Base-by-base conservation (phyloP, 2,113 vertebrate genomes). In the Pterocles gutturalis region DNA sequence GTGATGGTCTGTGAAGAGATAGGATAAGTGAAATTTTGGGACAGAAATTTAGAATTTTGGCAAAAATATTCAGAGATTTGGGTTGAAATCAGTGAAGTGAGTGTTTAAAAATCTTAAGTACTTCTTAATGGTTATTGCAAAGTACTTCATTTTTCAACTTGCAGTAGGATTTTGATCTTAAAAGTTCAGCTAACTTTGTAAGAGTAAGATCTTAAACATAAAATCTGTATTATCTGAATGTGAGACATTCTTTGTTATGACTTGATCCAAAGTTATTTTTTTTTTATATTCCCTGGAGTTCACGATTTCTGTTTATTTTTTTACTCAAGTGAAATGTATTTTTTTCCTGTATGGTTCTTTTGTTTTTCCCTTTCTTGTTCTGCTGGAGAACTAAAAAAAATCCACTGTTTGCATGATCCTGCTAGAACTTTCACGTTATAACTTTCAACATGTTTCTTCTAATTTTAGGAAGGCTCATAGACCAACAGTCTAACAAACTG, bases 401-500 rank as follows among this genome's bases (percentile, higher is more conserved):
- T 33, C 36, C 22, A 8, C 18, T 88, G 21, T 75, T 86, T 90
- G 17, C 25, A 14, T 61, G 12, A 16, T 54, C 11, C 29, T 90
- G 3, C 13, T 62, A 5, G 10, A 62, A 43, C 15, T 57, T 45
- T 36, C 28, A 7, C n/a, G 8, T 78, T 76, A 7, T 34, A 93
- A 55, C 83, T 87, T 87, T 6, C 7, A 80, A 21, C 62, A 24
- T 84, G 20, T 93, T 90, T 84, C 91, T 91, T 76, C 91, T 90
- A 45, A 54, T 89, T 87, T 89, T 97, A 99, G 99, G 99, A 54
- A 98, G 99, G 70, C 98, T 99, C 28, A 99, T 99, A 92, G 99
- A 99, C 75, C 99, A 99, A 55, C 99, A 99, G 83, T 98, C 99
- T 75, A 99, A 99, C 90, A 99, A 99, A 92, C 95, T 99, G 81